Evolutionary conservation across 2,888 invertebrate species (phyloP).

Genomic region (Heliconius cydno): DNA sequence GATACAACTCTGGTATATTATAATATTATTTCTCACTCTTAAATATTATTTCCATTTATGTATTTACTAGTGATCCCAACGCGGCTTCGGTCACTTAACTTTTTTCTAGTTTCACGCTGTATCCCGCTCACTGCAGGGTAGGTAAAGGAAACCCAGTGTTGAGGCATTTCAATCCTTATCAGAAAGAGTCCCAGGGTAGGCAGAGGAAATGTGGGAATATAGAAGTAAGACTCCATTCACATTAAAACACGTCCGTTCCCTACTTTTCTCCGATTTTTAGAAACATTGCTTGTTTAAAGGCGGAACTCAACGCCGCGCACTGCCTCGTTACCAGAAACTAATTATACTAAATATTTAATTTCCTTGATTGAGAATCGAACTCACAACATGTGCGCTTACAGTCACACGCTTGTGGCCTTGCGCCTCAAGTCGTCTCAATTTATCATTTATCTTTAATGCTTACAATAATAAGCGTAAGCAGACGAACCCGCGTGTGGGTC

Average conservation of each 20-base stretch:
- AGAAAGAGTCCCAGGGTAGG: too few species aligned
- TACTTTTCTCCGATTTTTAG: too few species aligned
- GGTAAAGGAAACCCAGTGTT: neutral
- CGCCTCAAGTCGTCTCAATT: neutral
- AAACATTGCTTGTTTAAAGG: neutral
- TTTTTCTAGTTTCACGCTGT: neutral
- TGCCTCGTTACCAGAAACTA: neutral
- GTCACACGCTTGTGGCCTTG: neutral
- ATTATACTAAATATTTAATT: neutral
- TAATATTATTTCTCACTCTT: neutral
- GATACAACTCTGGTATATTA: neutral
- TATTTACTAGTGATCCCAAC: too few species aligned
- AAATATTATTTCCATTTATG: too few species aligned
- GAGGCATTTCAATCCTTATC: neutral
- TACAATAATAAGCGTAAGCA: too few species aligned
- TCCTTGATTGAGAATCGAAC: too few species aligned
- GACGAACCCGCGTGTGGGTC: neutral
- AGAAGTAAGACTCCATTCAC: too few species aligned
- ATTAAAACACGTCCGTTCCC: too few species aligned
- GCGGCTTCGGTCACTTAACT: neutral
- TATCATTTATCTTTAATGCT: too few species aligned
- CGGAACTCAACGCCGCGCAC: neutral
- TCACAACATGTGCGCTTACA: too few species aligned
- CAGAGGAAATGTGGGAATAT: too few species aligned
- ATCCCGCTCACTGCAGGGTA: neutral